Conservation (phyloP, 2,113 vertebrate species). For the Cyanistes caeruleus region DNA sequence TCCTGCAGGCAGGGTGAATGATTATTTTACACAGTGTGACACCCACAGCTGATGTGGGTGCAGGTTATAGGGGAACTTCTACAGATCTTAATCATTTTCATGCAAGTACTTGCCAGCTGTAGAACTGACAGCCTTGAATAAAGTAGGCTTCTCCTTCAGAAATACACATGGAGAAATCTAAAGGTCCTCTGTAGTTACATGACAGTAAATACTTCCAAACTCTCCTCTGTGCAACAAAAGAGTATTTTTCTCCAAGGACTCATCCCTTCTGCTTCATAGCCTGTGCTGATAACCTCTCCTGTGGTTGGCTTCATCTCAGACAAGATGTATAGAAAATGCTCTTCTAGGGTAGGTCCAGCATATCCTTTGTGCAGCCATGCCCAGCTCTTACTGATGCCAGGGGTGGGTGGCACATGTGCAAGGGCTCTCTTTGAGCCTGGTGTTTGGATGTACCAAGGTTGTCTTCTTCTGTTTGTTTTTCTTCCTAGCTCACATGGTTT, state of each 20-base stretch:
- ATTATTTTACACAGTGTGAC: neutral
- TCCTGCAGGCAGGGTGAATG: neutral
- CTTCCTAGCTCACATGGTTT: neutral
- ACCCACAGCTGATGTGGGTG: neutral
- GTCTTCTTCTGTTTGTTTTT: neutral
- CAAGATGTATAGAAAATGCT: neutral
- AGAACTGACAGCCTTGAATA: neutral
- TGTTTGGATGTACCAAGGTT: neutral
- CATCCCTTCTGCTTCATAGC: neutral
- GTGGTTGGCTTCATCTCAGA: neutral
- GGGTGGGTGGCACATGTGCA: neutral
- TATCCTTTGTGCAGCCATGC: neutral
- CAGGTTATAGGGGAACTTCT: neutral
- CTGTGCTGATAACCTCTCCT: neutral
- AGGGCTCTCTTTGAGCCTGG: neutral
- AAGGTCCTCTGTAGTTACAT: neutral
- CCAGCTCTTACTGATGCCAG: neutral
- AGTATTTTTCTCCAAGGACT: neutral
- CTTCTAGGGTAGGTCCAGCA: neutral
- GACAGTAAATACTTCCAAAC: neutral
- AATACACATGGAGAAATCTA: neutral
- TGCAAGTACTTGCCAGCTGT: neutral
- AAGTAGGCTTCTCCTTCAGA: neutral
- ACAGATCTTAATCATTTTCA: neutral
- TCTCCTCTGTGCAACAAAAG: neutral